These are phyloP conservation scores for Parapristionchus giblindavisi DNA, from an alignment of 2,888 invertebrate genomes.

Conservation along the genomic window DNA sequence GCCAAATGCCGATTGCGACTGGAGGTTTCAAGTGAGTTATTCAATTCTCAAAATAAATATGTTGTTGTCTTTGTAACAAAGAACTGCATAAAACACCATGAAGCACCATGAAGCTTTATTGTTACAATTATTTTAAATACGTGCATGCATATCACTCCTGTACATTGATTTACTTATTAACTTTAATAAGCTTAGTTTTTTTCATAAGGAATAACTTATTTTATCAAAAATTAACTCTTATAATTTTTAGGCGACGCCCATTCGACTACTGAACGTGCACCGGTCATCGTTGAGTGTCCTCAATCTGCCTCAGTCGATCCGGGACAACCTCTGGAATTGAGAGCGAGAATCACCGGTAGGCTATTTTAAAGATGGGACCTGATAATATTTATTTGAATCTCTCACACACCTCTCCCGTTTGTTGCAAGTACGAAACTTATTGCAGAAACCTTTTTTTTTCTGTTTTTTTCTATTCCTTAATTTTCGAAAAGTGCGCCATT, in stretches of 20 bases:
- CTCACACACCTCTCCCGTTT: too few relatives aligned
- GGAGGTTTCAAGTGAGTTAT: slow-evolving; percentile 52
- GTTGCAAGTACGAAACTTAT: too few relatives aligned
- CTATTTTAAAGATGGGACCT: slow-evolving; percentile 6
- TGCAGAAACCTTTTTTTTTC: too few relatives aligned
- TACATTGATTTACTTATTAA: too few relatives aligned
- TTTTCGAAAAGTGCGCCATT: too few relatives aligned
- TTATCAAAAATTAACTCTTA: neutral
- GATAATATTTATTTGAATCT: too few relatives aligned
- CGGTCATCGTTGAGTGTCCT: slow-evolving; percentile 52
- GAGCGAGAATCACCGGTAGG: slow-evolving; percentile 42
- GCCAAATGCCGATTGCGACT: slow-evolving; percentile 53
- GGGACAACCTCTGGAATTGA: slow-evolving; percentile 42
- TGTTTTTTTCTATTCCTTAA: too few relatives aligned
- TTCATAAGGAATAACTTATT: neutral
- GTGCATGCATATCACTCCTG: too few relatives aligned
- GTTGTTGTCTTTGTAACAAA: too few relatives aligned
- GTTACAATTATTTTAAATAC: too few relatives aligned
- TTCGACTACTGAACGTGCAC: slow-evolving; percentile 53
- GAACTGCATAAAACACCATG: too few relatives aligned
- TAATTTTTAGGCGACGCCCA: slow-evolving; percentile 46
- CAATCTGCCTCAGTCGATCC: slow-evolving; percentile 46
- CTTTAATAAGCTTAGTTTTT: neutral
- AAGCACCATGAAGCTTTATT: too few relatives aligned
- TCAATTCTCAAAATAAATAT: neutral